Base-by-base conservation (phyloP, 2,888 invertebrate species). In the Acrocyrtus sp. region DNA sequence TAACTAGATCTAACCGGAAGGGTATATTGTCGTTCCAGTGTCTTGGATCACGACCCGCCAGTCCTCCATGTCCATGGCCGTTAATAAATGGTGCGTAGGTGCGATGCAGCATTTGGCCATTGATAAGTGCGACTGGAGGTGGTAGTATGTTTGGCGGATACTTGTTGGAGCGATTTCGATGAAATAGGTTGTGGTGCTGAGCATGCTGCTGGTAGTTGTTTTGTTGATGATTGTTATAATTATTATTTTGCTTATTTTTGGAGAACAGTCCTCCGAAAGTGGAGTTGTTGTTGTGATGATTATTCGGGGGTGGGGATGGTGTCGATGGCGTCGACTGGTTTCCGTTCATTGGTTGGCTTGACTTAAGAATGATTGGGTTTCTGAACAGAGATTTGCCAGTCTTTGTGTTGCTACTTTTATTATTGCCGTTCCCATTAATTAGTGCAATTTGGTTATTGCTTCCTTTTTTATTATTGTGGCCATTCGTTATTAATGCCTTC, bases 11-110 rank as follows among this genome's bases (percentile, higher is more conserved):
- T 57, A 81, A 56, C 1, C 81, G 72, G 48, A 81, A 81, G 2
- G 81, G 81, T 60, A 81, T 77, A 47, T 80, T 81, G 41, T 79
- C 78, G 62, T 76, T 78, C 79, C 79, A 80, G 41, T 77, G 67
- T 29, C 70, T 70, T 19, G 74, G 63, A 8, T 58, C 72, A 12
- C 62, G 45, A 2, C 53, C 50, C 2, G 58, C 51, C 2, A 62
- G 17, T 4, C 57, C 63, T 24, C 50, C 67, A 34, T 62, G 68
- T 43, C 72, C 68, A 58, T n/a, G n/a, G n/a, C n/a, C n/a, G n/a
- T 72, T 73, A 21, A 66, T 61, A 26, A 66, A 76, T 6, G 74
- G 60, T 10, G 65, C 50, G 27, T 72, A 72, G n/a, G 58, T 29
- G 21, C 57, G 45, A 39, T 75, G 72, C 29, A 72, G 41, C 60